These are phyloP conservation scores for Palaemon carinicauda DNA, from an alignment of 1,140 invertebrate species.

Conservation along the genomic window DNA sequence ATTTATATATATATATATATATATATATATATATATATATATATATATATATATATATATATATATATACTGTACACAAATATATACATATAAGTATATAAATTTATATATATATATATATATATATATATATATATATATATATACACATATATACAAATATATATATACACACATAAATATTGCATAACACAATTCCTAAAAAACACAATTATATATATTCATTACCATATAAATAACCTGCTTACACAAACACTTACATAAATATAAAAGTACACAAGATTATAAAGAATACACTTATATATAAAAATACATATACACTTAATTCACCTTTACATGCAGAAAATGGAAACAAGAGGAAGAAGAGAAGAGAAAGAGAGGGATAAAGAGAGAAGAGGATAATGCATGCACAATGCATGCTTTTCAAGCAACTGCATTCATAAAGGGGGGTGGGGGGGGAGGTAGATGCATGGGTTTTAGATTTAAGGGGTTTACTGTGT, in stretches of 20 bases:
- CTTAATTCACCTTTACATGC: too few relatives aligned
- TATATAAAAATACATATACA: too few relatives aligned
- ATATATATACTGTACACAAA: too few relatives aligned
- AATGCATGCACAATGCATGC: neutral
- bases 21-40: neutral
- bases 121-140: neutral
- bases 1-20: neutral
- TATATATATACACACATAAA: neutral
- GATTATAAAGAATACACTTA: too few relatives aligned
- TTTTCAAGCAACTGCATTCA: neutral
- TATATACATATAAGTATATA: neutral
- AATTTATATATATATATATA: too few relatives aligned
- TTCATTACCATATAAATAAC: too few relatives aligned
- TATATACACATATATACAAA: neutral
- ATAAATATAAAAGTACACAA: too few relatives aligned
- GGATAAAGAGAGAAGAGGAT: neutral
- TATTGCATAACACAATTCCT: too few relatives aligned
- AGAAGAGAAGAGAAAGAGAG: neutral
- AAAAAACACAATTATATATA: too few relatives aligned
- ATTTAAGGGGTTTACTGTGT: neutral
- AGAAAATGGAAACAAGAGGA: neutral
- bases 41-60: neutral
- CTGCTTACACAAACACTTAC: too few relatives aligned
- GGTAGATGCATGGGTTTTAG: neutral
- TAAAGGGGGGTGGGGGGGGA: neutral